These are phyloP conservation scores for Watsonalla cultraria DNA, from an alignment of 2,888 invertebrate species.

Conservation along the genomic window DNA sequence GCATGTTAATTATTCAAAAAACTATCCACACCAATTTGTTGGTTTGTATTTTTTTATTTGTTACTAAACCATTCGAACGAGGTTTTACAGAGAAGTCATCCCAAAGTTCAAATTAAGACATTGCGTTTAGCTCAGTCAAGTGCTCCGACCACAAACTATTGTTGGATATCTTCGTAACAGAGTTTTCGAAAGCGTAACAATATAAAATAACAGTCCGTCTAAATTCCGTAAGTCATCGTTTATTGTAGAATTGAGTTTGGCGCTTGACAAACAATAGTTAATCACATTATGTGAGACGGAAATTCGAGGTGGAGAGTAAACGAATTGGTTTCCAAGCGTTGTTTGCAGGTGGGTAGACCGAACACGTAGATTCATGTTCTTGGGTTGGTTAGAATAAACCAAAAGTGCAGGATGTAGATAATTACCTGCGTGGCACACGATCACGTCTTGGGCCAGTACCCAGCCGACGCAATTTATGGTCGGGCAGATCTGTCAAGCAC, in stretches of 20 bases:
- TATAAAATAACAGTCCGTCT: neutral
- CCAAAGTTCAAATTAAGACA: slow-evolving; percentile 23
- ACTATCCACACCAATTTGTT: too few relatives aligned
- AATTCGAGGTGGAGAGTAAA: slow-evolving; percentile 8
- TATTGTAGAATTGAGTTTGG: slow-evolving; percentile 2
- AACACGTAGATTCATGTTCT: neutral
- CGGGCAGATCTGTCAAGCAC: slow-evolving; percentile 28
- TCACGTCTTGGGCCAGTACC: slow-evolving; percentile 27
- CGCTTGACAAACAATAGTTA: slow-evolving; percentile 9
- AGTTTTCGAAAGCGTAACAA: neutral
- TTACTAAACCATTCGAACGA: slow-evolving; percentile 16
- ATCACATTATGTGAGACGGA: slow-evolving; percentile 9
- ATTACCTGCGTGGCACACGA: slow-evolving; percentile 25
- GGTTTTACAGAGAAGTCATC: slow-evolving; percentile 22
- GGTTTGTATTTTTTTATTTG: too few relatives aligned
- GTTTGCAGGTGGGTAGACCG: neutral
- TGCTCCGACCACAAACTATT: slow-evolving; percentile 18
- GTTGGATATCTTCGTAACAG: neutral
- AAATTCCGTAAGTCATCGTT: neutral
- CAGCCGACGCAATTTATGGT: slow-evolving; percentile 36
- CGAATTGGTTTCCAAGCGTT: neutral
- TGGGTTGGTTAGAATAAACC: slow-evolving; percentile 6
- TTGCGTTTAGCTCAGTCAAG: slow-evolving; percentile 20
- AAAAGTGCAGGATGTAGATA: slow-evolving; percentile 18
- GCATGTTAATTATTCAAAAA: too few relatives aligned